phyloP scores from a whole-genome alignment of 2,113 vertebrate species.

The Cisticola juncidis region DNA sequence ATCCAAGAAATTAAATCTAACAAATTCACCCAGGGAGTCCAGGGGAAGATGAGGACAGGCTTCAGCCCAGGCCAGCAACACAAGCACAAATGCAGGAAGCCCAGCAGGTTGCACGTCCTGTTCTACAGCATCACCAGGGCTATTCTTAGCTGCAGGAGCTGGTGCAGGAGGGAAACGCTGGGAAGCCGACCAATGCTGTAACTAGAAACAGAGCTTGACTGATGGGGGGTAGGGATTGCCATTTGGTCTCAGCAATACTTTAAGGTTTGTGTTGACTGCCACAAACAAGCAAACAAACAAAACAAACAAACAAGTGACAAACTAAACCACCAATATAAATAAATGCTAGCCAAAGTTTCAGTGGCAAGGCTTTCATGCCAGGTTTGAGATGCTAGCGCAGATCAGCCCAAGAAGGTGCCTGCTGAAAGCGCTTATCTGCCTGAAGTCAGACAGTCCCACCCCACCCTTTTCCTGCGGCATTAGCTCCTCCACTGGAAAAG shows the following conservation, averaged over 20 bases:
- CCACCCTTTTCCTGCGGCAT: background rate
- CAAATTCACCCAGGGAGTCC: background rate
- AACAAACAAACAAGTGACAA: background rate
- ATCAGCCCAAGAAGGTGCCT: background rate
- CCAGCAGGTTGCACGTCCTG: conserved; percentile 60
- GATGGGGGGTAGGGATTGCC: background rate
- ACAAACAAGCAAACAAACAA: background rate
- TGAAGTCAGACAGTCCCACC: background rate
- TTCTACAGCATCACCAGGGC: background rate
- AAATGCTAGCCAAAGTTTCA: background rate
- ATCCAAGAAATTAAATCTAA: background rate
- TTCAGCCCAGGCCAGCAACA: background rate
- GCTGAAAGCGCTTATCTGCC: background rate
- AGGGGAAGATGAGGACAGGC: background rate
- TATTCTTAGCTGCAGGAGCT: conserved; percentile 35
- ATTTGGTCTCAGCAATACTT: background rate
- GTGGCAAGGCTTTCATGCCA: background rate
- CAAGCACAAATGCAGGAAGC: conserved; percentile 43
- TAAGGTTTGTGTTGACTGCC: background rate
- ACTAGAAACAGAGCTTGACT: background rate
- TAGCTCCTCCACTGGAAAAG: background rate
- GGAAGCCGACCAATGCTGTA: background rate
- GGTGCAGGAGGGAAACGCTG: background rate
- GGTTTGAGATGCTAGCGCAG: background rate
- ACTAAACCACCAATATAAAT: background rate